Percentiles rank a stretch among this genome's conserved stretches.
Conservation (phyloP, 2,888 invertebrate genomes). For the Tupiocoris notatus region DNA sequence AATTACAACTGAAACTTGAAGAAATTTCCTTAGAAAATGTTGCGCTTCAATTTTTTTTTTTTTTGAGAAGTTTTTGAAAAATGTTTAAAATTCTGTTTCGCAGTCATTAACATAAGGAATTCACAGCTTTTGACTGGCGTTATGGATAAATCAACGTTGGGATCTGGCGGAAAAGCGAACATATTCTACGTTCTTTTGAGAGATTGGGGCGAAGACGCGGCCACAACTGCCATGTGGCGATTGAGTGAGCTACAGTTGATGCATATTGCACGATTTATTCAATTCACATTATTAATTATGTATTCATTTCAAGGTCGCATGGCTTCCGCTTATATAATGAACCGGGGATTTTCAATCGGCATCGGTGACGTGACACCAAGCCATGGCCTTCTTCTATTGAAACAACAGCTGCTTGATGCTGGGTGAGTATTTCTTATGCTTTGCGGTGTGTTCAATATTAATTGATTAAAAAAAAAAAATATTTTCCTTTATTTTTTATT, state of each 20-base stretch:
- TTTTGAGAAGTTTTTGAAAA: no score
- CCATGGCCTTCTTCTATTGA: conserved; percentile 74
- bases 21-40: no score
- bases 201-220: conserved; percentile 85
- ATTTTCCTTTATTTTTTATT: not conserved
- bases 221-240: conserved; percentile 92
- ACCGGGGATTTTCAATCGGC: conserved; percentile 92
- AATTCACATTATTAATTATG: not conserved
- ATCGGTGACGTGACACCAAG: conserved; percentile 97
- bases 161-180: conserved; percentile 92
- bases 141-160: conserved; percentile 93
- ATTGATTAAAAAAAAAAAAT: no score
- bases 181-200: conserved; percentile 93
- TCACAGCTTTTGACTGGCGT: conserved; percentile 90
- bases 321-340: conserved; percentile 84
- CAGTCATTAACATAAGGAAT: conserved; percentile 68
- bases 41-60: not conserved
- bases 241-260: conserved; percentile 56
- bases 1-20: no score
- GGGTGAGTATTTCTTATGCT: conserved; percentile 58
- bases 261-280: not conserved
- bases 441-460: not conserved
- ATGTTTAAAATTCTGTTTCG: not conserved
- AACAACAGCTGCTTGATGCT: conserved; percentile 72
- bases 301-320: conserved; percentile 62